Conservation (phyloP, 2,113 vertebrate species). For the Cygnus buccinator region DNA sequence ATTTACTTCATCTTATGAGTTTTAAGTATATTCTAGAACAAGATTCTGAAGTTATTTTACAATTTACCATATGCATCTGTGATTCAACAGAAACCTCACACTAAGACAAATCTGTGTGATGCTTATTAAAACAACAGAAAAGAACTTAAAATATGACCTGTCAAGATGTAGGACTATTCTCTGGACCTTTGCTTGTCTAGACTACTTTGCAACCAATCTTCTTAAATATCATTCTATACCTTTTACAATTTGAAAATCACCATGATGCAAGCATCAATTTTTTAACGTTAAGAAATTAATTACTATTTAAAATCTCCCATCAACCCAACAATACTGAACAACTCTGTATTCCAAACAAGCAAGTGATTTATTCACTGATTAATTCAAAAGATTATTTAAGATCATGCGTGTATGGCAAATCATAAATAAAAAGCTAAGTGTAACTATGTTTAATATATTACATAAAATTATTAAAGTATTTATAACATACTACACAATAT, state of each 20-base stretch:
- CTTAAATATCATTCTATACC: not conserved
- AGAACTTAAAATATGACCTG: not conserved
- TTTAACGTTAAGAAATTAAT: not conserved
- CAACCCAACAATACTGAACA: not conserved
- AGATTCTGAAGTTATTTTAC: not conserved
- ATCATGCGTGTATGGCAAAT: not conserved
- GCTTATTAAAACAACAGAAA: not conserved
- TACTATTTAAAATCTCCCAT: not conserved
- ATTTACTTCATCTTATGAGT: not conserved
- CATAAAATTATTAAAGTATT: not conserved
- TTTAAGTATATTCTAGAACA: not conserved
- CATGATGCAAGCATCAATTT: not conserved
- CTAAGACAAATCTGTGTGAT: not conserved
- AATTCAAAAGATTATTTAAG: not conserved
- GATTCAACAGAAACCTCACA: not conserved
- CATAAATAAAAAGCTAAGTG: not conserved
- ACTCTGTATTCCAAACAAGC: not conserved
- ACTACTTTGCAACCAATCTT: not conserved
- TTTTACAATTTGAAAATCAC: not conserved
- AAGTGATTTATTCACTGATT: not conserved
- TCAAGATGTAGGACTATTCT: not conserved
- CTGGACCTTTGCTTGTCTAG: not conserved
- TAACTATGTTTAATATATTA: not conserved
- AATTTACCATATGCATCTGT: not conserved
- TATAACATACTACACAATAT: not conserved